These are phyloP conservation scores for Tetragnatha montana DNA, from an alignment of 2,888 invertebrate species.

Conservation along the genomic window DNA sequence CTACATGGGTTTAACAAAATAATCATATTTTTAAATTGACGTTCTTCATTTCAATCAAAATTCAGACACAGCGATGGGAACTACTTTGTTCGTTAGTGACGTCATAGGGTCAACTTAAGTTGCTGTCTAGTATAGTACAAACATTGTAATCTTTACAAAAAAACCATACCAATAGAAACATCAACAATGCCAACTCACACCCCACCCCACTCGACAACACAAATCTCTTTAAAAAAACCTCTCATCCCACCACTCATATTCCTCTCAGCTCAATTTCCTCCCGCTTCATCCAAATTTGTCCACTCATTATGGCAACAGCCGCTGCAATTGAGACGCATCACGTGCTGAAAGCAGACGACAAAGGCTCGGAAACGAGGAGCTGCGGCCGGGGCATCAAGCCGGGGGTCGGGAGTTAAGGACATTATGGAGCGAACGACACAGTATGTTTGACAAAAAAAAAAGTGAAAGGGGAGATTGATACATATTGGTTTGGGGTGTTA, in stretches of 20 bases:
- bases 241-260: neutral
- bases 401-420: slow-evolving; percentile 33
- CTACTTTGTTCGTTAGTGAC: too few relatives aligned
- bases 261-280: slow-evolving; percentile 39
- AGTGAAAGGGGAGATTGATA: neutral
- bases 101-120: too few relatives aligned
- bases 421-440: neutral
- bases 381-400: slow-evolving; percentile 39
- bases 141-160: too few relatives aligned
- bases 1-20: too few relatives aligned
- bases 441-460: neutral
- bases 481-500: too few relatives aligned
- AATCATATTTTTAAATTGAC: too few relatives aligned
- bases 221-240: too few relatives aligned
- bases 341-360: slow-evolving; percentile 54
- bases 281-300: slow-evolving; percentile 13
- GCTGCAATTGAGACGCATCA: slow-evolving; percentile 40
- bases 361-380: slow-evolving; percentile 27
- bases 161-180: too few relatives aligned
- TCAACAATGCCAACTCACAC: neutral
- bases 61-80: too few relatives aligned
- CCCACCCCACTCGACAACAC: neutral
- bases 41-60: too few relatives aligned
- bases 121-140: too few relatives aligned
- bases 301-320: slow-evolving; percentile 12